Evolutionary conservation across 2,888 invertebrate genomes (phyloP).

Genomic region (Xestia ashworthii): DNA sequence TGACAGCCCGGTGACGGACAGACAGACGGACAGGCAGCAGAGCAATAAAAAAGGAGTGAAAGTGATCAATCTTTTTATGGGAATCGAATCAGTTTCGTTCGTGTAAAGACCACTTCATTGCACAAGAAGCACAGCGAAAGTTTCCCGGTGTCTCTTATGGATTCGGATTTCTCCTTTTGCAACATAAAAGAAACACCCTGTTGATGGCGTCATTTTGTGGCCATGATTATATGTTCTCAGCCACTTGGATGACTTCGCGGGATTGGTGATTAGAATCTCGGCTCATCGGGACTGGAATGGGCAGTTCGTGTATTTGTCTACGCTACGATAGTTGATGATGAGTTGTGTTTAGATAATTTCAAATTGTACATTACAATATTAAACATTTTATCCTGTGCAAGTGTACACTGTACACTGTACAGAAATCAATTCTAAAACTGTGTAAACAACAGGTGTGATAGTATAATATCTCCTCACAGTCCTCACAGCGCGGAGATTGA

Average conservation of each 20-base stretch:
- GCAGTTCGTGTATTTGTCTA: not conserved
- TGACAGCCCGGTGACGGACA: no score
- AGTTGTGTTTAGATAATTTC: not conserved
- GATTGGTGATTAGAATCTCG: not conserved
- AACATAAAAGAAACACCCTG: not conserved
- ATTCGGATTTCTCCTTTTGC: not conserved
- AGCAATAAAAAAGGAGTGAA: not conserved
- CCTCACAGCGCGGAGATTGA: constrained; percentile 8
- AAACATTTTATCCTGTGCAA: constrained; percentile 1
- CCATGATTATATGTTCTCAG: not conserved
- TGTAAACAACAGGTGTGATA: constrained; percentile 27
- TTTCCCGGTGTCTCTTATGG: not conserved
- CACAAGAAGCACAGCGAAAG: not conserved
- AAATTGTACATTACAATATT: not conserved
- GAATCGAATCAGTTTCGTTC: not conserved
- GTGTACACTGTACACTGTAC: not conserved
- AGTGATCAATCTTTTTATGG: not conserved
- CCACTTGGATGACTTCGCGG: not conserved
- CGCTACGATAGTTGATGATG: not conserved
- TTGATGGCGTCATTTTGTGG: not conserved
- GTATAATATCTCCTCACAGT: no score
- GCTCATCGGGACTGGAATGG: not conserved
- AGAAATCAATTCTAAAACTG: constrained; percentile 17
- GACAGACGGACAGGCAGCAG: no score
- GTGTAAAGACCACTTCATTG: not conserved